phyloP scores from a whole-genome alignment of 2,113 vertebrate species.

The Trichechus manatus region DNA sequence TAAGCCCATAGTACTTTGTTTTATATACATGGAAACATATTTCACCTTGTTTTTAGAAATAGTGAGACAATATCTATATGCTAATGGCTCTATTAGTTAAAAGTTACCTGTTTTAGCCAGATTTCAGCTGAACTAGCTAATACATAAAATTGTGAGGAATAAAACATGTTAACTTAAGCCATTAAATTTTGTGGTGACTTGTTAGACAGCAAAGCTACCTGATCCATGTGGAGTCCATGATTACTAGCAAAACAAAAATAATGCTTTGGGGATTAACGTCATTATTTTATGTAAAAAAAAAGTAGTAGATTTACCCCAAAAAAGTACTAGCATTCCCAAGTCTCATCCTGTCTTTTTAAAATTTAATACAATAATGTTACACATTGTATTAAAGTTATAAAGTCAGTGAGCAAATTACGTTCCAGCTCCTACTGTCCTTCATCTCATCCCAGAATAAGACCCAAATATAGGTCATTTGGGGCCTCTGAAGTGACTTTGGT shows the following conservation, averaged over 20 bases:
- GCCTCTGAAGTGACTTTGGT: background rate
- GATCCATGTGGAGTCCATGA: background rate
- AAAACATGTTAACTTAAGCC: background rate
- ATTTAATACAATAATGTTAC: slow-evolving; percentile 47
- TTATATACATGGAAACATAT: slow-evolving; percentile 3
- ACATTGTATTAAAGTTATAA: slow-evolving; percentile 50
- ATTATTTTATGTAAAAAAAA: background rate
- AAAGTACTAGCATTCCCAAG: background rate
- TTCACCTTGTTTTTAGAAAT: slow-evolving; percentile 33
- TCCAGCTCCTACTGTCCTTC: background rate
- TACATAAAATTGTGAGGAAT: slow-evolving; percentile 46
- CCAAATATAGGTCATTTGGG: background rate
- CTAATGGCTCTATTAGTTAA: background rate
- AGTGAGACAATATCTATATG: slow-evolving; percentile 21
- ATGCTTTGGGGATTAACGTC: background rate
- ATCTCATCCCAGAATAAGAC: slow-evolving; percentile 37
- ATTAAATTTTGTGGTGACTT: slow-evolving; percentile 36
- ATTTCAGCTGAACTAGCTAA: background rate
- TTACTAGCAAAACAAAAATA: slow-evolving; percentile 14
- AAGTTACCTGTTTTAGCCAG: background rate
- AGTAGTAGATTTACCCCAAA: background rate
- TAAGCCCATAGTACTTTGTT: slow-evolving; percentile 43
- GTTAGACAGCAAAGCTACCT: slow-evolving; percentile 40
- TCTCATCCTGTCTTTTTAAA: background rate
- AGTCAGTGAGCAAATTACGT: slow-evolving; percentile 37